Evolutionary conservation across 2,797 vertebrate species (phyloP), one percentile per base, ranked within the genome.

Genomic region (Buceros bicornis): DNA sequence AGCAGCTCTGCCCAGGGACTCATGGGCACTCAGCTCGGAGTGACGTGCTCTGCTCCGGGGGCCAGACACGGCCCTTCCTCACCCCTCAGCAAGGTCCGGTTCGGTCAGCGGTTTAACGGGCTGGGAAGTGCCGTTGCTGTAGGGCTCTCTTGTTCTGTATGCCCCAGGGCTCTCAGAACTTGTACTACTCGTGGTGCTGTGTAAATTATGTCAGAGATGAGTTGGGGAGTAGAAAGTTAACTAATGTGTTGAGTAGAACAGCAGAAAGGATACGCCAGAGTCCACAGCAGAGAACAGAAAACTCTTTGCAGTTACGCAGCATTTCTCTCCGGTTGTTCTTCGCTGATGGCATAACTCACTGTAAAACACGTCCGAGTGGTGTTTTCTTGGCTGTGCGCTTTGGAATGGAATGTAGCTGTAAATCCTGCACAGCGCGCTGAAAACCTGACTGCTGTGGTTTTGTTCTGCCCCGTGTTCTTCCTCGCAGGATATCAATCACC

Each of bases 401-500:
- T 57, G 90, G 61, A 77, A 73, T 25, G 65, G 83, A 82, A 78
- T 54, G 77, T 82, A 42, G 60, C 94, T 96, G 77, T 79, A 74
- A 93, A 85, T 89, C 61, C 25, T 28, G 64, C 60, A 18, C 29
- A 60, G 51, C 40, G 67, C 50, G 6, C 74, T 28, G 84, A 31
- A 40, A 69, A 58, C 54, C 13, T 97, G 95, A 97, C 81, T 92
- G 2, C 65, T 61, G 50, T 81, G 64, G 7, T 16, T 64, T 74
- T 95, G 79, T 97, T 97, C 71, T 97, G 58, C 97, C 90, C 89
- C 89, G 64, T 98, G 97, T 89, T 98, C 97, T 94, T 87, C 61
- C 90, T 98, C 90, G 25, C 95, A 99, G 99, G 98, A 99, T 99
- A 98, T 99, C 99, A 82, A 99, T 99, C 95, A 99, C 99, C 10